Base-by-base conservation (phyloP, 2,113 vertebrate species). In the Calonectris borealis region DNA sequence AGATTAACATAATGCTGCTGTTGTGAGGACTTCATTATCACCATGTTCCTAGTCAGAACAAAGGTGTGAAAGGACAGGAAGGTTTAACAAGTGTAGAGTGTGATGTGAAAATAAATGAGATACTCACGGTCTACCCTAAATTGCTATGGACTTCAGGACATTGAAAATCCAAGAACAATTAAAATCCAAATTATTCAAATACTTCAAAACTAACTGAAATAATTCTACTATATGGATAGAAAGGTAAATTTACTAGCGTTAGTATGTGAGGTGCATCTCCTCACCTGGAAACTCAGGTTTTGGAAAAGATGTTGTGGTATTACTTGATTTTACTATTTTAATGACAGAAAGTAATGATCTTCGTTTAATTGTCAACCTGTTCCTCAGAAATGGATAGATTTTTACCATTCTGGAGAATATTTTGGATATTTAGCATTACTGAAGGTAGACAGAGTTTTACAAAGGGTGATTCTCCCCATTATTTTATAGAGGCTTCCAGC, bases 11-110 rank as follows among this genome's bases (percentile, higher is more conserved):
- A 51, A 72, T 55, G 25, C 42, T 83, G 69, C 38, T 88, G n/a
- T 72, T 80, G 12, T 81, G 91, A 95, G 83, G 94, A 91, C 86
- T 94, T 97, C 87, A 96, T 95, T 96, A 94, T 90, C 82, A 95
- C 71, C 25, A 18, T 29, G 40, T 46, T 94, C 54, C 36, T 80
- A 83, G 42, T 86, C 91, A 95, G 89, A 95, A 86, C 29, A 86
- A 82, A 96, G 57, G 75, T 94, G 91, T 91, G 90, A 97, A 96
- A 83, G 64, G 52, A 94, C 75, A 90, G 65, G 57, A 77, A 86
- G 60, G 15, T 93, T 94, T 88, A 88, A 79, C 32, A 87, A 86
- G 79, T 93, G 83, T 69, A 72, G 66, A 76, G 68, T 46, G 52
- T 71, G 57, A 87, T 71, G 38, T 76, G 91, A 91, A 97, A 95